Evolutionary conservation across 2,888 invertebrate species (phyloP), one percentile per base, ranked within the genome.

Genomic region (Hypselothyrea guttata): DNA sequence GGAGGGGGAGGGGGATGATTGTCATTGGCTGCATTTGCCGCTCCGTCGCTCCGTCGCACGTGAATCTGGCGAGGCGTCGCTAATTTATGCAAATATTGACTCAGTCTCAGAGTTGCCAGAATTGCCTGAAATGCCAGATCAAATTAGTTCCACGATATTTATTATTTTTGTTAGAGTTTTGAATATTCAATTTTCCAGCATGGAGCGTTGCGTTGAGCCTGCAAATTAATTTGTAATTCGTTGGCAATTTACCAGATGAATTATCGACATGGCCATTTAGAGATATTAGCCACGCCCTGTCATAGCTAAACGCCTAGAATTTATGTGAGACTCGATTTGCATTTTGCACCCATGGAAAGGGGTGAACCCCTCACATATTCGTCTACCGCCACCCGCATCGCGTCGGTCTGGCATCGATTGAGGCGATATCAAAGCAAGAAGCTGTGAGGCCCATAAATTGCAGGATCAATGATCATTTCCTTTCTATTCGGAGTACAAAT

Each of bases 11-110:
- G 22, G 33, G 11, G 7, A 33, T 47, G 48, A 63, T 59, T 75
- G 76, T 70, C 76, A 69, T 69, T 83, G 85, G 81, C 86, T 76
- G 79, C 79, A 79, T 79, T 79, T 79, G 79, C 72, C 57, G 76
- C 61, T 72, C 59, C 62, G 81, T 55, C 70, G 69, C 62, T 45
- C 60, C 30, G 54, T 34, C 72, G 82, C 86, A 85, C 86, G 86
- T 86, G 84, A 85, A 68, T 49, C 60, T 56, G 35, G 37, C 71
- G 71, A 70, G 67, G 87, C 87, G 86, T 75, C 57, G 70, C 88
- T 78, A 88, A 88, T 84, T 88, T 88, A 88, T 88, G 87, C 88
- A 88, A 88, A 88, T 88, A 88, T 88, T 87, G 66, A 74, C 74
- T 67, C 65, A 73, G 38, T 2, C 35, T 2, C 35, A 33, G n/a